These are phyloP conservation scores for Anastrepha obliqua DNA, from an alignment of 1,140 invertebrate species.

Conservation along the genomic window DNA sequence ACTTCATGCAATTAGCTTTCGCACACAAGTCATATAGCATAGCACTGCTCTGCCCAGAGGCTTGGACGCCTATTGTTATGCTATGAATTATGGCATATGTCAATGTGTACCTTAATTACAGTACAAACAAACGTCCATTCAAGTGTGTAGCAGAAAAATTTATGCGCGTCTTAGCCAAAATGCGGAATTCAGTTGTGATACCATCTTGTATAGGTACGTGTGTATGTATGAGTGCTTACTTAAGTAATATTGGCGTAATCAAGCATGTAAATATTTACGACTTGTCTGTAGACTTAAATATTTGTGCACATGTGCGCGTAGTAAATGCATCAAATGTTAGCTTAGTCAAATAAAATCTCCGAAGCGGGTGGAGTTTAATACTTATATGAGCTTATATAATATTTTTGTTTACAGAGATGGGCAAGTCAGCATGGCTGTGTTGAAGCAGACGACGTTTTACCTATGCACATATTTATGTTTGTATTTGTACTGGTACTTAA, in stretches of 20 bases:
- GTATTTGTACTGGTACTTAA: neutral
- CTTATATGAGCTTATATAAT: neutral
- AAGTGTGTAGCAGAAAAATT: slow-evolving; percentile 17
- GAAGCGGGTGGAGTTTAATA: neutral
- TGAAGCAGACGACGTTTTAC: neutral
- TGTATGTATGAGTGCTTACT: neutral
- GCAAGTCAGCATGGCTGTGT: neutral
- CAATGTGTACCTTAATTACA: slow-evolving; percentile 53
- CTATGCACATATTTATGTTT: neutral
- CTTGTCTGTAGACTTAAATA: neutral
- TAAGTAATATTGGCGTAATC: neutral
- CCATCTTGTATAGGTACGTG: neutral
- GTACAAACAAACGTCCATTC: slow-evolving; percentile 39
- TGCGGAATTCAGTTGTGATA: slow-evolving; percentile 38
- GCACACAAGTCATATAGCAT: neutral
- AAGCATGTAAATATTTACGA: slow-evolving; percentile 39
- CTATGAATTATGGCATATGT: slow-evolving; percentile 49
- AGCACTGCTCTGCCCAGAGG: neutral
- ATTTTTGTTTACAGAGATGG: slow-evolving; percentile 24
- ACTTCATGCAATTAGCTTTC: slow-evolving; percentile 5
- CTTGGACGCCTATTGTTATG: slow-evolving; percentile 44
- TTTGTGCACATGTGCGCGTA: neutral
- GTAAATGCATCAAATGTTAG: slow-evolving; percentile 8
- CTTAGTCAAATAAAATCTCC: neutral
- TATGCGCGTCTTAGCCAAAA: slow-evolving; percentile 48